Percentiles rank a stretch among this genome's conserved stretches.
Conservation (phyloP, 2,113 vertebrate species). For the Thamnophis sirtalis region DNA sequence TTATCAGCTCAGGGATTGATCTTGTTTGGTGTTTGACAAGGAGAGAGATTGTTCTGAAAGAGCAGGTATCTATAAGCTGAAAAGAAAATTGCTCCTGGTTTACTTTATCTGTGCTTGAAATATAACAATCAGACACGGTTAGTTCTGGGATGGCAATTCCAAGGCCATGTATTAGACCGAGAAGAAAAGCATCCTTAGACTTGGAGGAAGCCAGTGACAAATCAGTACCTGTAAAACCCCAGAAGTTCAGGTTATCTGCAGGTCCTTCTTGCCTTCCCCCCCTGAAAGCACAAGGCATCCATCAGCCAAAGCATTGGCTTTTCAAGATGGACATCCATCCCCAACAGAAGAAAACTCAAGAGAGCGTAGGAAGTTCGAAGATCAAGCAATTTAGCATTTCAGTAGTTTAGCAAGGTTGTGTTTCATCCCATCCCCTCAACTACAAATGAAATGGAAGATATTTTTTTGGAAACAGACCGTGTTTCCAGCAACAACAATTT, state of each 20-base stretch:
- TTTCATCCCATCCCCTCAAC: not conserved
- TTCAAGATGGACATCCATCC: not conserved
- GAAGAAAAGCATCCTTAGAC: not conserved
- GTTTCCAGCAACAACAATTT: constrained; percentile 33
- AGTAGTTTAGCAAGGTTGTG: not conserved
- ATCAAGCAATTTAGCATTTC: not conserved
- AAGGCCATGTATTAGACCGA: not conserved
- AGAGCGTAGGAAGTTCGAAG: not conserved
- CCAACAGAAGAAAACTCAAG: not conserved
- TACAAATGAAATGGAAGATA: constrained; percentile 6
- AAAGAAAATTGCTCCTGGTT: not conserved
- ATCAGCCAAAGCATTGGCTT: not conserved
- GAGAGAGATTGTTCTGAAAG: not conserved
- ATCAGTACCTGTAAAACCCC: not conserved
- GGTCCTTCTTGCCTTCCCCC: not conserved
- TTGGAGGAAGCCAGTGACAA: not conserved
- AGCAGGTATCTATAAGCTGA: not conserved
- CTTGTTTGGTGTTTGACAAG: not conserved
- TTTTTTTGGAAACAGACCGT: constrained; percentile 15
- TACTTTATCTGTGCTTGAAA: not conserved
- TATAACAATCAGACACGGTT: not conserved
- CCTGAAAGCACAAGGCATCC: not conserved
- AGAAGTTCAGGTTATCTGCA: not conserved
- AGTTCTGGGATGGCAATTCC: not conserved
- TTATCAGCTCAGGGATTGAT: not conserved